phyloP scores from a whole-genome alignment of 2,888 invertebrate genomes.

The Patella ulyssiponensis region DNA sequence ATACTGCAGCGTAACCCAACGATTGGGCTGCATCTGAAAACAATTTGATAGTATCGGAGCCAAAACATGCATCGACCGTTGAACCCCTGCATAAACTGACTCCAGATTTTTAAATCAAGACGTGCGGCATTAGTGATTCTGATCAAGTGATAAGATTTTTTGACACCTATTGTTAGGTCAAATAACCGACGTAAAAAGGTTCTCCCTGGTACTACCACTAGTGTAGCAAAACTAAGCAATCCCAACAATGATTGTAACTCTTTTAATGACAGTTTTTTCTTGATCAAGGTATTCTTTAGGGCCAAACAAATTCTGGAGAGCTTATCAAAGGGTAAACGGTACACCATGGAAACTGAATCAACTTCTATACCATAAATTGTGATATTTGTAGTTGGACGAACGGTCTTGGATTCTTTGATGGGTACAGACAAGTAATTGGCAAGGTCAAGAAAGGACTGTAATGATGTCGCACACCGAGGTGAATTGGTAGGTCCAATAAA shows the following conservation, averaged over 20 bases:
- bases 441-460: neutral
- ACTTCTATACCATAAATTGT: neutral
- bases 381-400: neutral
- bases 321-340: neutral
- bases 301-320: neutral
- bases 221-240: too few relatives aligned
- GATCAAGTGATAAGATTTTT: neutral
- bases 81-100: neutral
- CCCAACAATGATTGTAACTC: too few relatives aligned
- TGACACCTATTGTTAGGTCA: neutral
- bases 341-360: neutral
- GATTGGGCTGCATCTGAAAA: conserved; percentile 12
- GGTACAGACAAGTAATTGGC: neutral
- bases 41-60: neutral
- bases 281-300: neutral
- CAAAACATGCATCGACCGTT: neutral
- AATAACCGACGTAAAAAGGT: neutral
- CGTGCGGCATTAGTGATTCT: neutral
- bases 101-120: neutral
- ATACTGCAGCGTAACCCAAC: conserved; percentile 16
- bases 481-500: neutral
- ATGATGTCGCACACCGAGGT: neutral
- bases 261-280: too few relatives aligned
- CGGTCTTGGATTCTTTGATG: neutral
- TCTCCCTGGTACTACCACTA: too few relatives aligned